phyloP scores from a whole-genome alignment of 2,113 vertebrate species.

The Poeciliopsis prolifica region DNA sequence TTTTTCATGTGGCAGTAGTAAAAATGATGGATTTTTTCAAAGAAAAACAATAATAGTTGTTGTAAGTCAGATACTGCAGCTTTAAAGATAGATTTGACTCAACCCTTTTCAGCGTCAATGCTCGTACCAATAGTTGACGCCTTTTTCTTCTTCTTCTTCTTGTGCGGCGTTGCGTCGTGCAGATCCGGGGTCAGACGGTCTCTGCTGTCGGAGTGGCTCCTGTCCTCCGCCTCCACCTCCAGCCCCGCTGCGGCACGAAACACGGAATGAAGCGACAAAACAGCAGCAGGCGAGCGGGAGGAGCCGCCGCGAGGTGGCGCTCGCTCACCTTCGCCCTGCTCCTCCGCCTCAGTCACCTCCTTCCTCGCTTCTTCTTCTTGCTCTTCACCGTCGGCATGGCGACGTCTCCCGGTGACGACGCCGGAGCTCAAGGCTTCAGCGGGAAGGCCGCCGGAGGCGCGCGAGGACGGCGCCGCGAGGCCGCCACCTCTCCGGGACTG shows the following conservation, averaged over 20 bases:
- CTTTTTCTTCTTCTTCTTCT: conserved; percentile 86
- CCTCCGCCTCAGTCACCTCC: conserved; percentile 79
- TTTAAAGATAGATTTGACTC: no score
- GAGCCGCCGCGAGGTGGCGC: background rate
- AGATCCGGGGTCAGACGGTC: conserved; percentile 81
- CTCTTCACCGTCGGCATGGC: conserved; percentile 83
- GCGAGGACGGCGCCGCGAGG: background rate
- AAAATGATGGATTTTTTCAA: no score
- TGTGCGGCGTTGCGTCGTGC: conserved; percentile 79
- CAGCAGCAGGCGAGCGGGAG: background rate
- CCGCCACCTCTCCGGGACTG: background rate
- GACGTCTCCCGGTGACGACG: background rate
- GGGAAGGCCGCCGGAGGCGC: background rate
- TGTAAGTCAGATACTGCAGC: no score
- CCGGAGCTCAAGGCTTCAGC: background rate
- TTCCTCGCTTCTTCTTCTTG: conserved; percentile 90
- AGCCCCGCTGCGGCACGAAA: conserved; percentile 48
- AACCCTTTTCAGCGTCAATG: background rate
- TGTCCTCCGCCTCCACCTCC: conserved; percentile 73
- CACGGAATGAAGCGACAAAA: no score
- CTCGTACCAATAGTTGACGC: conserved; percentile 59
- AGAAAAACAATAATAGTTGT: no score
- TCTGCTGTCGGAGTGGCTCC: conserved; percentile 77
- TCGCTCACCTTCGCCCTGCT: conserved; percentile 65
- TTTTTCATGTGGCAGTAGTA: no score